A percentile compares a stretch with the other conserved stretches of the same genome.
Conservation (phyloP, 1,140 invertebrate species). For the Drosophila azteca region DNA sequence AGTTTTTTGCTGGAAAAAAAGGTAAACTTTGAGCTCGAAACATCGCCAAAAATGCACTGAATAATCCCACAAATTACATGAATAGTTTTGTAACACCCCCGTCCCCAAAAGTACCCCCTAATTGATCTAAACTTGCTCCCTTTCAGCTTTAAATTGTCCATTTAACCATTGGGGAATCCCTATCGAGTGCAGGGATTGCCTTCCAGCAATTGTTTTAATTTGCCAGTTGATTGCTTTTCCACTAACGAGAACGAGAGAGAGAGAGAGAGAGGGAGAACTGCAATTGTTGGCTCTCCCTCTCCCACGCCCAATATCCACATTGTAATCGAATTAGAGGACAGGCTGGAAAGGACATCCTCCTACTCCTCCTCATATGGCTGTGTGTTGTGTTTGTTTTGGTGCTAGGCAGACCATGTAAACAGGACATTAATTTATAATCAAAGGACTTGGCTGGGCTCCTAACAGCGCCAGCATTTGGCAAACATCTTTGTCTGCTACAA, state of each 20-base stretch:
- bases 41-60: too few species aligned
- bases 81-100: too few species aligned
- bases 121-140: too few species aligned
- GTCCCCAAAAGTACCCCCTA: too few species aligned
- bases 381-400: neutral
- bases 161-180: neutral
- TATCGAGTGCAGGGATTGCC: neutral
- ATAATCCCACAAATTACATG: too few species aligned
- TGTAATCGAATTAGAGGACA: conserved; percentile 45
- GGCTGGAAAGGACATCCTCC: too few species aligned
- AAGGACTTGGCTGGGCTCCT: conserved; percentile 24
- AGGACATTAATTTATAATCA: conserved; percentile 78
- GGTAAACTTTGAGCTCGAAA: too few species aligned
- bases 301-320: neutral
- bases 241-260: conserved; percentile 63
- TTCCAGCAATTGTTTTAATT: conserved; percentile 73
- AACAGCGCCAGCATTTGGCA: conserved; percentile 14
- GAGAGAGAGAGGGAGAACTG: conserved; percentile 54
- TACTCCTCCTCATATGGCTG: neutral
- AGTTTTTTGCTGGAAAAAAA: too few species aligned
- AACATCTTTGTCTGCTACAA: conserved; percentile 74
- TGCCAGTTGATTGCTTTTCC: conserved; percentile 64
- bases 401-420: conserved; percentile 45
- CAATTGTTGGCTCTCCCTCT: conserved; percentile 16
- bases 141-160: conserved; percentile 26